Base-by-base conservation (phyloP, 2,797 vertebrate genomes). In the Schizopygopsis malacanthus region DNA sequence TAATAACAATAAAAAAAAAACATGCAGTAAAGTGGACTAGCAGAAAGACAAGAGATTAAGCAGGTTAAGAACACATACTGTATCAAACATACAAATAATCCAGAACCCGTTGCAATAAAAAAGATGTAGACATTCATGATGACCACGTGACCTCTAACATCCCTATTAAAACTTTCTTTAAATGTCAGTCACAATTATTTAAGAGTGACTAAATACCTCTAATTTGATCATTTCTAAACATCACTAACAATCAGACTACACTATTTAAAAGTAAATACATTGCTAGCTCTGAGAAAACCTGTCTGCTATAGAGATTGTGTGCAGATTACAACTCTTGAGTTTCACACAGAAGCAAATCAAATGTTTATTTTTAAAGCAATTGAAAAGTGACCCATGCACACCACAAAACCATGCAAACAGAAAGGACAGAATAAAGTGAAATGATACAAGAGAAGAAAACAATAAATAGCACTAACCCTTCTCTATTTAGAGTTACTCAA, bases 401-500 rank as follows among this genome's bases (percentile, higher is more conserved):
- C 63, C 16, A 45, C 2, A 52, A 59, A 70, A 79, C 88, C 89
- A 92, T 91, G 90, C 91, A 92, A 88, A 88, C 67, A 84, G 83
- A 92, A 79, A 90, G 65, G 86, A 81, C 65, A 82, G 56, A 79
- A 76, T 82, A 87, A 6, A 88, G 90, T 61, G 81, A 82, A 80
- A 43, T 79, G 15, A 91, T 59, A 87, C 81, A 87, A 54, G 88
- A 45, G 33, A 10, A 76, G 15, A 71, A 81, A 52, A 2, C 71
- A 59, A 61, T 43, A 16, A 70, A 90, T 84, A 85, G 82, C 4
- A 91, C 86, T 91, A 85, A 77, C 52, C 91, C 91, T 84, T 92
- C 93, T 93, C 93, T 91, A 93, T 92, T 94, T 91, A 90, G 90
- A 92, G 63, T 88, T 88, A 89, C 81, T 39, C 67, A 85, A 81